Base-by-base conservation (phyloP, 2,888 invertebrate species). In the Caenorhabditis imperialis region DNA sequence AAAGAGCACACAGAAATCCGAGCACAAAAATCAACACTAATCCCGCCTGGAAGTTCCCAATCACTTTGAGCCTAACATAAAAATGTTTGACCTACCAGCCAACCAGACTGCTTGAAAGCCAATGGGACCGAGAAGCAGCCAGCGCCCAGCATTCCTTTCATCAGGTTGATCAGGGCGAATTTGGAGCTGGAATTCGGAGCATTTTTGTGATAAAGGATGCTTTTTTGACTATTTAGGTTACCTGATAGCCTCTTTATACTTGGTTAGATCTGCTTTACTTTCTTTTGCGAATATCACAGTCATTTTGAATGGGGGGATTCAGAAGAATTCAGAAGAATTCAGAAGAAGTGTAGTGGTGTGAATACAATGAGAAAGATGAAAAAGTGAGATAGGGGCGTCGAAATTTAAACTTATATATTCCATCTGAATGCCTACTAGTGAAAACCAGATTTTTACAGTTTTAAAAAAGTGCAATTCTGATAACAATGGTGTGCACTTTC, bases 91-190 rank as follows among this genome's bases (percentile, higher is more conserved):
- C 75, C 61, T 53, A 79, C 79, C 81, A 83, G 69, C 20, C 81
- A 77, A 22, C 85, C 85, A 20, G 85, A 83, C 61, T 85, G 84
- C 73, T 86, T 85, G 55, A 85, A 83, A 0, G 86, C 86, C 22
- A 85, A 54, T n/a, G 85, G 85, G 18, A 85, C 76, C 5, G 83
- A 79, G 48, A 85, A 77, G 65, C 86, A 85, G 16, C 85, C 85
- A 1, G 85, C 85, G 4, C 85, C 85, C 37, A 86, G 78, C 84
- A 85, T 85, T 38, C 85, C 85, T 40, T 84, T 86, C 54, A 86
- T 70, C 22, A 85, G 72, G 55, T 85, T 85, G 61, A 84, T 74
- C 35, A 84, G 58, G 0, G 83, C 84, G 40, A 77, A 75, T 16
- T 73, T 77, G 3, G 81, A 75, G 48, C 82, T 82, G 71, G 74